These are phyloP conservation scores for Hylyphantes graminicola DNA, from an alignment of 1,140 invertebrate species.

Conservation along the genomic window DNA sequence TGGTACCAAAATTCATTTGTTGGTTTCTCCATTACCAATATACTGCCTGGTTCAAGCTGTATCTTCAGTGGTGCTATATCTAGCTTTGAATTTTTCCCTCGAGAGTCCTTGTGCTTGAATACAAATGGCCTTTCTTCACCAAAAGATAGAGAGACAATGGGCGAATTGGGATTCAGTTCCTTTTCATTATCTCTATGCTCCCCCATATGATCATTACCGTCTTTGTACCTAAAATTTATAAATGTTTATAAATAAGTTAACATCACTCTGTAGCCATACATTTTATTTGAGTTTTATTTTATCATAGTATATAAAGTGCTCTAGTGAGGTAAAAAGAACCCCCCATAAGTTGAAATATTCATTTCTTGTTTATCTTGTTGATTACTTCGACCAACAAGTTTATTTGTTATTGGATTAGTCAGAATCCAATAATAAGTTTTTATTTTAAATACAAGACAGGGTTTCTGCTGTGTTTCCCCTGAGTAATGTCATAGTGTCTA, in stretches of 20 bases:
- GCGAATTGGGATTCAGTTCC: conserved; percentile 73
- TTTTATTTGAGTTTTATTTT: no score
- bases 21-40: conserved; percentile 79
- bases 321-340: no score
- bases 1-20: conserved; percentile 81
- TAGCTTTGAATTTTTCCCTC: conserved; percentile 65
- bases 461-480: no score
- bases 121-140: conserved; percentile 77
- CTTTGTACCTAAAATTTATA: conserved; percentile 73
- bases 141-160: conserved; percentile 78
- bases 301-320: no score
- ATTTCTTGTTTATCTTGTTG: no score
- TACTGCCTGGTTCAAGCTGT: conserved; percentile 74
- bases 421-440: no score
- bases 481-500: no score
- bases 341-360: no score
- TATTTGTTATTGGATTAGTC: no score
- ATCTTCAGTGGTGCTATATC: conserved; percentile 72
- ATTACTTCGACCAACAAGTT: no score
- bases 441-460: no score
- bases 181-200: conserved; percentile 80
- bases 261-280: not conserved
- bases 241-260: not conserved
- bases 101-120: conserved; percentile 74
- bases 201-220: conserved; percentile 78